Evolutionary conservation across 2,888 invertebrate species (phyloP), one percentile per base, ranked within the genome.

Genomic region (Drosophila vallismaia): DNA sequence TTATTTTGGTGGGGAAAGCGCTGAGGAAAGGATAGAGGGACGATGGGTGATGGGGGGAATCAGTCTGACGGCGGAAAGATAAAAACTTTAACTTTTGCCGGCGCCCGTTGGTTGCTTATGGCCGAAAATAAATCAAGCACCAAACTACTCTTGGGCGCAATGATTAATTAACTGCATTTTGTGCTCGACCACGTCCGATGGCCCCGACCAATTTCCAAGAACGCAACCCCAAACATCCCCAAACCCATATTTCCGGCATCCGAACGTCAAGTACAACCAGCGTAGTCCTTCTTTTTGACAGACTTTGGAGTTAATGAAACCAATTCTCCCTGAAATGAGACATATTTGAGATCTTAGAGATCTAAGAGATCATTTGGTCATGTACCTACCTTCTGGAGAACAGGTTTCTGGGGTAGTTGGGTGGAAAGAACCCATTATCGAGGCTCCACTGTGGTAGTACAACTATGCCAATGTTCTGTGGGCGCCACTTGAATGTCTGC

Each of bases 141-240:
- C 75, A 84, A 79, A 84, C 83, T 84, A 85, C 79, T 82, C 76
- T 76, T 75, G 31, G 72, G 59, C 58, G 70, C 63, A 84, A 84
- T 84, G 83, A 84, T 84, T 84, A 84, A 84, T 84, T 84, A 87
- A 85, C 85, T 84, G 85, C 79, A 86, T 81, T 86, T 81, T 77
- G 74, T 75, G 87, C 84, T 70, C 76, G 71, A 67, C 80, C 86
- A 79, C 79, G 85, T 81, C 57, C 62, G 48, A 31, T 62, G 73
- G 71, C 59, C 44, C 36, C 44, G 62, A 52, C 38, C 52, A 36
- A 19, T 24, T 31, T 8, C 55, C 31, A 14, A 3, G 6, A 42
- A 45, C n/a, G 14, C 45, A 33, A 38, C 24, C 19, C 28, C 28
- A 28, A 28, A 28, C 28, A 28, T n/a, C 26, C 71, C 40, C 38